A percentile compares a stretch with the other conserved stretches of the same genome.
phyloP scores from a whole-genome alignment of 2,888 invertebrate genomes.

The Lutraria lutraria region DNA sequence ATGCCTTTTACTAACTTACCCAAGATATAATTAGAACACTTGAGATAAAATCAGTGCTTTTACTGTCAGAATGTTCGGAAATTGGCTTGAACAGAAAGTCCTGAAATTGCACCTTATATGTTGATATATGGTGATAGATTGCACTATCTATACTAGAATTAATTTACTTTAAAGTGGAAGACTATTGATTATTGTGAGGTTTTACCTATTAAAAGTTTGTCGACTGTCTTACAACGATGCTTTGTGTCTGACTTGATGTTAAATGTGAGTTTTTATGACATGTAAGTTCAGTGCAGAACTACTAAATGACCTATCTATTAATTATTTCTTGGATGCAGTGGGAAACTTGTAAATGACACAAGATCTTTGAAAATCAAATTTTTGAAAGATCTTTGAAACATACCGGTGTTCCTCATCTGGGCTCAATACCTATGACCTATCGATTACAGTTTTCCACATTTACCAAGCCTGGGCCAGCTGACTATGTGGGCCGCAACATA shows the following conservation, averaged over 20 bases:
- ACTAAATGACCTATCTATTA: too few relatives aligned
- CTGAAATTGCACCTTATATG: background rate
- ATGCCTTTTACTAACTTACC: background rate
- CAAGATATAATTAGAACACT: background rate
- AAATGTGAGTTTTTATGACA: background rate
- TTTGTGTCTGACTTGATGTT: background rate
- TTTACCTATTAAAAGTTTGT: background rate
- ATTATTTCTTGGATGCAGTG: too few relatives aligned
- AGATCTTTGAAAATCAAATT: too few relatives aligned
- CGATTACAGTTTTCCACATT: too few relatives aligned
- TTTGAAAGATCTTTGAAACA: too few relatives aligned
- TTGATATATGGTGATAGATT: background rate
- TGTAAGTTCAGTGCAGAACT: too few relatives aligned
- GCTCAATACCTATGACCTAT: too few relatives aligned
- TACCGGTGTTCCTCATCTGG: too few relatives aligned
- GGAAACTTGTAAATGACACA: too few relatives aligned
- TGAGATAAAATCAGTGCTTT: slow-evolving; percentile 6
- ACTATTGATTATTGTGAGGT: background rate
- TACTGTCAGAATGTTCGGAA: slow-evolving; percentile 4
- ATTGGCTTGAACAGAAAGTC: background rate
- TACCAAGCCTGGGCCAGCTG: too few relatives aligned
- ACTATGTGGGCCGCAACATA: too few relatives aligned
- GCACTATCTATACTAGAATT: background rate
- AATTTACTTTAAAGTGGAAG: background rate
- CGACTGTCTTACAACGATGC: background rate